Conservation (phyloP, 2,888 invertebrate genomes). For the Anoplius nigerrimus region DNA sequence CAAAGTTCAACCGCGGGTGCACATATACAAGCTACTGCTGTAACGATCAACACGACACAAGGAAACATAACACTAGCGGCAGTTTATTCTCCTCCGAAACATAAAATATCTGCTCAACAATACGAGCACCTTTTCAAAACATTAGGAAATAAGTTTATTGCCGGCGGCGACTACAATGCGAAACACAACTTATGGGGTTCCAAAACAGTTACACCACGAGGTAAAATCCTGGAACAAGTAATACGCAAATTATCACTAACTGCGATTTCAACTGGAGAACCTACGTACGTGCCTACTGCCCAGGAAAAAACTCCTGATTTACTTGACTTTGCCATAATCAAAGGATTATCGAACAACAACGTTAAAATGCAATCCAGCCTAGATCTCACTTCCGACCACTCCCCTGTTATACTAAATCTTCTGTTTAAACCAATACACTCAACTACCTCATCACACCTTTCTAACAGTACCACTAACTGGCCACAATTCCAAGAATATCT, state of each 20-base stretch:
- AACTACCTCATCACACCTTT: conserved; percentile 29
- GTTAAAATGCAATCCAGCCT: conserved; percentile 22
- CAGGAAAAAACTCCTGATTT: conserved; percentile 46
- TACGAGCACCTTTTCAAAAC: background rate
- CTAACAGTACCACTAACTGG: conserved; percentile 36
- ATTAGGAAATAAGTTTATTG: background rate
- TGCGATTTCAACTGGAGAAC: conserved; percentile 40
- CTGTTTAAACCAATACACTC: no score
- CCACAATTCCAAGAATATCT: conserved; percentile 23
- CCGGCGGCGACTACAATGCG: conserved; percentile 7
- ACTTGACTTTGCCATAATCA: conserved; percentile 28
- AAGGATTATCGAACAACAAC: conserved; percentile 20
- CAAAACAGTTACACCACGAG: conserved; percentile 34
- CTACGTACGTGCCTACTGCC: conserved; percentile 56
- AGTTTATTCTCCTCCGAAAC: conserved; percentile 5
- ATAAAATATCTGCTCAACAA: background rate
- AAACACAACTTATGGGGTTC: conserved; percentile 47
- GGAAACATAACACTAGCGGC: background rate
- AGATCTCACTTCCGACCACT: conserved; percentile 47
- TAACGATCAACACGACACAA: background rate
- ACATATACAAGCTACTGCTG: background rate
- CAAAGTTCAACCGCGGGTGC: background rate
- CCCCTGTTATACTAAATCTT: conserved; percentile 34
- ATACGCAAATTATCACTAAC: conserved; percentile 11
- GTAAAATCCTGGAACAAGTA: conserved; percentile 20